Conservation (phyloP, 1,140 invertebrate genomes). For the Parasteatoda tepidariorum region DNA sequence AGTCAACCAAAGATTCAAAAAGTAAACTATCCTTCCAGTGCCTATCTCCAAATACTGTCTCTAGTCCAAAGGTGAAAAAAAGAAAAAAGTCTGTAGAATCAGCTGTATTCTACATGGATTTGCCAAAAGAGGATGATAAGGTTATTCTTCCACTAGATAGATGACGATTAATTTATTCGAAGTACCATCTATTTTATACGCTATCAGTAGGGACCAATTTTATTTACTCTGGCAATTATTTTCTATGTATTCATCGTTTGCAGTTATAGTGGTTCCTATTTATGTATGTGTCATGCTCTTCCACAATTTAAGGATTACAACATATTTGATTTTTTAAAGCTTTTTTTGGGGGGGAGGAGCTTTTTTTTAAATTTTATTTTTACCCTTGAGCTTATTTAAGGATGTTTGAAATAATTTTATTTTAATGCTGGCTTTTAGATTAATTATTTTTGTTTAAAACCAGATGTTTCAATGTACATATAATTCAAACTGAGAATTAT, state of each 20-base stretch:
- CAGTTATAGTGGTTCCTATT: background rate
- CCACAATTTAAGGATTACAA: background rate
- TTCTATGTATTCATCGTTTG: background rate
- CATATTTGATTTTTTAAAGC: background rate
- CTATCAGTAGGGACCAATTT: constrained; percentile 34
- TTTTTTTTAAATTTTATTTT: too few relatives aligned
- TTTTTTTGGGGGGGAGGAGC: too few relatives aligned
- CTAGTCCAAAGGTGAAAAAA: constrained; percentile 38
- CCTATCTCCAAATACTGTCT: constrained; percentile 14
- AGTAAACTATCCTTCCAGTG: constrained; percentile 25
- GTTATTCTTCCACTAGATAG: constrained; percentile 40
- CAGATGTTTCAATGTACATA: too few relatives aligned
- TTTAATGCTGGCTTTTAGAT: too few relatives aligned
- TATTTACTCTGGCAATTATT: background rate
- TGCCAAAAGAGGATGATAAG: constrained; percentile 12
- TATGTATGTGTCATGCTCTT: background rate
- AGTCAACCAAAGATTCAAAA: constrained; percentile 20
- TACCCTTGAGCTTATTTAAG: too few relatives aligned
- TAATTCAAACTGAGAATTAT: too few relatives aligned
- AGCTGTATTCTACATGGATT: constrained; percentile 44
- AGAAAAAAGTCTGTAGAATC: constrained; percentile 46
- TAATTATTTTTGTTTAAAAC: too few relatives aligned
- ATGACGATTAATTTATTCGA: constrained; percentile 25
- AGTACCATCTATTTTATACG: background rate
- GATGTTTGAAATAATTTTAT: too few relatives aligned